Evolutionary conservation across 2,888 invertebrate species (phyloP), one percentile per base, ranked within the genome.

Genomic region (Nyleta sp.): DNA sequence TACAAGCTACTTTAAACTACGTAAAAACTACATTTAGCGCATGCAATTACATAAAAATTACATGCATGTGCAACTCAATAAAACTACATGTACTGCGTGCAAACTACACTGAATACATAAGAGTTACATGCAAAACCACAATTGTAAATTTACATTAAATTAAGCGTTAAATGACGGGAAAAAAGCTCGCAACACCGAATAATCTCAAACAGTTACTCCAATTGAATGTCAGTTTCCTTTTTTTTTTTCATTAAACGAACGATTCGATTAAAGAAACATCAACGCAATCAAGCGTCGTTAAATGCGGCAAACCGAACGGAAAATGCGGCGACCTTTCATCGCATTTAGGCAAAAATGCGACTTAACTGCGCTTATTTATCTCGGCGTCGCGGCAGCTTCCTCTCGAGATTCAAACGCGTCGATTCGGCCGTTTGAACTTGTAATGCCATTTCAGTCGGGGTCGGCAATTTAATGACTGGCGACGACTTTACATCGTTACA

Each of bases 361-460:
- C 42, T 40, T 4, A 60, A 50, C 22, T 42, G 42, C 35, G 15
- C 24, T 18, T 62, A 71, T 62, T 71, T 71, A 64, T 50, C 50
- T 40, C 13, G 15, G 17, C 31, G 42, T 42, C 17, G 17, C n/a
- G 33, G 33, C 11, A 31, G 71, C 46, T 35, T 62, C 46, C 10
- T 62, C 46, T n/a, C 28, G 17, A 57, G 57, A 73, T 75, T 53
- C 53, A 70, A 62, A n/a, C n/a, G n/a, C n/a, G n/a, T n/a, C n/a
- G n/a, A 70, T 70, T 70, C 44, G 50, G 40, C 68, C 22, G 53
- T 22, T 52, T 59, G 52, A 67, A 67, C 53, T 74, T 67, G 74
- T 68, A 62, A 68, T 55, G 46, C 46, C 67, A 68, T 74, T 62
- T 68, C 55, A 42, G 22, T 72, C 33, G 44, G 17, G 22, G 44